Percentiles rank a stretch among this genome's conserved stretches.
Conservation (phyloP, 2,888 invertebrate genomes). For the Nephrotoma appendiculata region DNA sequence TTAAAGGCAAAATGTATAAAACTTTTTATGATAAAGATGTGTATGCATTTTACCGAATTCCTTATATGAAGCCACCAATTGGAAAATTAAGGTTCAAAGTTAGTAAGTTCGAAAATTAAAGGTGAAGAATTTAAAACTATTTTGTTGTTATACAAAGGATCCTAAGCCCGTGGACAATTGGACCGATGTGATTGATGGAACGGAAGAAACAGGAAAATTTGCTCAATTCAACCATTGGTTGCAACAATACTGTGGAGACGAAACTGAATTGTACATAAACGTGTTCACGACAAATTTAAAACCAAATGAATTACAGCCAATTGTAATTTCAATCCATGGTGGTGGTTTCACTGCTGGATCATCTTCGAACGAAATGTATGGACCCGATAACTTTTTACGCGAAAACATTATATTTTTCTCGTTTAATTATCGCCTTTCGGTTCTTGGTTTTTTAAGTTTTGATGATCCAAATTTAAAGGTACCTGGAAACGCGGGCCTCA, state of each 20-base stretch:
- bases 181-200: constrained; percentile 30
- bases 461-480: constrained; percentile 24
- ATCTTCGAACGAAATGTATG: constrained; percentile 29
- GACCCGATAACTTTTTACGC: constrained; percentile 34
- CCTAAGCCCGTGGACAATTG: constrained; percentile 31
- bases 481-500: constrained; percentile 24
- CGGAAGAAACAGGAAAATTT: constrained; percentile 9
- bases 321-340: constrained; percentile 37
- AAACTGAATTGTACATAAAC: constrained; percentile 39
- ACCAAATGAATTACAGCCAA: constrained; percentile 21
- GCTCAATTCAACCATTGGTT: background rate
- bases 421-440: constrained; percentile 37
- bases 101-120: background rate
- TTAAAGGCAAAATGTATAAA: background rate
- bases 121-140: background rate
- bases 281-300: constrained; percentile 13
- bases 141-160: constrained; percentile 22
- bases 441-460: constrained; percentile 25
- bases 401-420: constrained; percentile 40
- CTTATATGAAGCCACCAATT: background rate
- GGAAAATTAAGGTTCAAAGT: background rate
- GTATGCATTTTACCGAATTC: background rate
- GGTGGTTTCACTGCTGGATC: constrained; percentile 35
- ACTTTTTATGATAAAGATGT: background rate
- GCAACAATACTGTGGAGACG: constrained; percentile 25